Evolutionary conservation across 2,888 invertebrate species (phyloP).

Genomic region (Apoda limacodes): DNA sequence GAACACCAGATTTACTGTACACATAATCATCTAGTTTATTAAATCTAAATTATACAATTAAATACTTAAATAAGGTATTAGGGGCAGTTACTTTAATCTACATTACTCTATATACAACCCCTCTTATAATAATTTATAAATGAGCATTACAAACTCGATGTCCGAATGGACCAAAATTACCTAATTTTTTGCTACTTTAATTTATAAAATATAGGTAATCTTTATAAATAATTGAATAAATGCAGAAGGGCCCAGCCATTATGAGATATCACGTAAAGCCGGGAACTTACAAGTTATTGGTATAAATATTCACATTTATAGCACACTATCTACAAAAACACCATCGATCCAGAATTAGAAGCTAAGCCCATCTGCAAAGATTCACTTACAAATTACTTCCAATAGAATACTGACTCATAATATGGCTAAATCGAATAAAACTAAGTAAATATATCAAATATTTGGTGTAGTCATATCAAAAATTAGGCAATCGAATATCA

Average conservation of each 20-base stretch:
- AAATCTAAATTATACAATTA: too few species aligned
- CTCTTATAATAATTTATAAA: conserved; percentile 40
- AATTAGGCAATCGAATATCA: conserved; percentile 55
- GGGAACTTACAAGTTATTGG: conserved; percentile 68
- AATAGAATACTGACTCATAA: conserved; percentile 68
- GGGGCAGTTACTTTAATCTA: conserved; percentile 46
- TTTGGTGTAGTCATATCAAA: conserved; percentile 59
- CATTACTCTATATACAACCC: conserved; percentile 55
- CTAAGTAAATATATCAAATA: conserved; percentile 64
- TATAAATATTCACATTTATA: conserved; percentile 70
- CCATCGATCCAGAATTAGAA: conserved; percentile 52
- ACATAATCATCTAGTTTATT: too few species aligned
- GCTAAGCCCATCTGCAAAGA: conserved; percentile 55
- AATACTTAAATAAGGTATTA: conserved; percentile 47
- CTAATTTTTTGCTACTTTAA: conserved; percentile 44
- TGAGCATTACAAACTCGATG: conserved; percentile 58
- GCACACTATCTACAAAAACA: conserved; percentile 69
- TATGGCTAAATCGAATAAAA: conserved; percentile 66
- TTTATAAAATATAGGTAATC: conserved; percentile 55
- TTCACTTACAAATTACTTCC: conserved; percentile 50
- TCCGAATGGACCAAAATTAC: conserved; percentile 46
- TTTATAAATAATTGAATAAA: conserved; percentile 31
- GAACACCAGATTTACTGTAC: conserved; percentile 67
- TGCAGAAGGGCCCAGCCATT: conserved; percentile 54
- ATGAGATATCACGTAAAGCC: conserved; percentile 65